Base-by-base conservation (phyloP, 1,140 invertebrate species). In the Triops longicaudatus region DNA sequence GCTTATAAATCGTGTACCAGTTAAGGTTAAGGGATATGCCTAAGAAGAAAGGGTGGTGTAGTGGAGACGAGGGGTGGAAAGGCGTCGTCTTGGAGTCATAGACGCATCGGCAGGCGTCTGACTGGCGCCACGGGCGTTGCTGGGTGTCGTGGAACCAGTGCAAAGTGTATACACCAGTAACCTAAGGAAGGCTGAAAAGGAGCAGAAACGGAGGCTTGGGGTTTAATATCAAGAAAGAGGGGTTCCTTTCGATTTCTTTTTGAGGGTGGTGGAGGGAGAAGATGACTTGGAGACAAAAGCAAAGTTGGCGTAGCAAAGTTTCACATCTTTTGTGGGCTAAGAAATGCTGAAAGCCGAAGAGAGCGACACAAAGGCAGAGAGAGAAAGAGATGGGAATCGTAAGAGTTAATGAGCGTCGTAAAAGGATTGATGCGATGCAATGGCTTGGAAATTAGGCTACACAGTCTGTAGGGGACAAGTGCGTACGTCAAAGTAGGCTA, bases 1-100 rank as follows among this genome's bases (percentile, higher is more conserved):
- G 50, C 50, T 63, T 63, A 63, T 63, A 63, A 63, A 63, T 63
- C 50, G 50, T 63, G 50, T 63, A 63, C 50, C 17, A 63, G 50
- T 63, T 63, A n/a, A 22, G 50, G 50, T 17, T 22, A 63, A 63
- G 50, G 17, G 14, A 63, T 63, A 37, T 37, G 31, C 50, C 50
- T 63, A 22, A 22, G 17, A n/a, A 63, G 22, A 22, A 63, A 63
- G 14, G 50, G 9, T 17, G 50, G 22, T n/a, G 17, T 14, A 14
- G 22, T 5, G 50, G 7, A 22, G 50, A 17, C 10, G 14, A 63
- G 17, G 50, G 22, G 17, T 17, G 50, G 50, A 63, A 10, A 63
- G 50, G n/a, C 50, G 50, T 63, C 50, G 50, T 63, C 22, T 17
- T 17, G 50, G 50, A 63, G 22, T n/a, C 50, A 63, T 0, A n/a